Conservation (phyloP, 2,113 vertebrate species). For the Agelaius phoeniceus region DNA sequence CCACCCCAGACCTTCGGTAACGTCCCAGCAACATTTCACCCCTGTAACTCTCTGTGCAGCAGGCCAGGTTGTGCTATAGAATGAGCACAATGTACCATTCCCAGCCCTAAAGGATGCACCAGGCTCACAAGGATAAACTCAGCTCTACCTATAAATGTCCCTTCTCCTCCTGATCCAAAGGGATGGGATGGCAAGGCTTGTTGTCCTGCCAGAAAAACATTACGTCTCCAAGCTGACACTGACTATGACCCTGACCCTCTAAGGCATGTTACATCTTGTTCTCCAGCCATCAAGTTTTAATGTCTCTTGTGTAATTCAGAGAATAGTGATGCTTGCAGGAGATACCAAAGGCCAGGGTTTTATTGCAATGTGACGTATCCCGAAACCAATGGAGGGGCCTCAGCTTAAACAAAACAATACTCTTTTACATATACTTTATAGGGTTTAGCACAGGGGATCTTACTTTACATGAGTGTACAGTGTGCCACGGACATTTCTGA, state of each 20-base stretch:
- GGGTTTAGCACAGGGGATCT: background rate
- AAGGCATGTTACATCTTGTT: slow-evolving; percentile 53
- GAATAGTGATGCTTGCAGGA: slow-evolving; percentile 14
- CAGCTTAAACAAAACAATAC: slow-evolving; percentile 1
- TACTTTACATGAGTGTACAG: background rate
- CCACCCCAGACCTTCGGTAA: background rate
- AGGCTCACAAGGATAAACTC: background rate
- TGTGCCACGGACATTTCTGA: background rate
- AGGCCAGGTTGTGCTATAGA: background rate
- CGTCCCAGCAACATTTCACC: background rate
- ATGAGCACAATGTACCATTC: background rate
- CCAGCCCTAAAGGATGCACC: background rate
- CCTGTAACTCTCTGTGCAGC: background rate
- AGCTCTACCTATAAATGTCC: slow-evolving; percentile 30
- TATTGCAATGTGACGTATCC: background rate
- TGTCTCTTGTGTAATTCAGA: background rate
- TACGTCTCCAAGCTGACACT: slow-evolving; percentile 6
- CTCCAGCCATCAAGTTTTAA: slow-evolving; percentile 23
- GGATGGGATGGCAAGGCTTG: slow-evolving; percentile 3
- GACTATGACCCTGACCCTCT: slow-evolving; percentile 25
- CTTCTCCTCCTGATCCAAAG: background rate
- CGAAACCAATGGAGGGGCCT: background rate
- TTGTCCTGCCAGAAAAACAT: slow-evolving; percentile 47
- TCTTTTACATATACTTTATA: background rate
- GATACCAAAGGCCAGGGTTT: background rate